A percentile compares a stretch with the other conserved stretches of the same genome.
phyloP scores from a whole-genome alignment of 2,113 vertebrate species.

The Polypterus bichir region DNA sequence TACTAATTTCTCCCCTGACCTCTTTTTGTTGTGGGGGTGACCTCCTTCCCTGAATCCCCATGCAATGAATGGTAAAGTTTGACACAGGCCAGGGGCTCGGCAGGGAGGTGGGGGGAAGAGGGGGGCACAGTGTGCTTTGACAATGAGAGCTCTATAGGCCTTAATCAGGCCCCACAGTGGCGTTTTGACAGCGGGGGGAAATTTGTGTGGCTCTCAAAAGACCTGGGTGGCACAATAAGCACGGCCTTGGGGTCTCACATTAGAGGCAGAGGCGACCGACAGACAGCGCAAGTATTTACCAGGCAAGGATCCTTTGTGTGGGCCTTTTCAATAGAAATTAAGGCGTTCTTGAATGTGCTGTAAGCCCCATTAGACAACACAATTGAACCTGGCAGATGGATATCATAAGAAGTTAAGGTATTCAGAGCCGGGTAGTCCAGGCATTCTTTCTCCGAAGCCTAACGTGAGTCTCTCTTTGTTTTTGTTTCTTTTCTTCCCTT shows the following conservation, averaged over 20 bases:
- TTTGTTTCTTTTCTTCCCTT: slow-evolving; percentile 15
- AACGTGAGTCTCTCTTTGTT: slow-evolving; percentile 6
- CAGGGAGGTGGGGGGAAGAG: slow-evolving; percentile 24
- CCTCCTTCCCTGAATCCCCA: slow-evolving; percentile 48
- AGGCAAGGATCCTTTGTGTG: slow-evolving; percentile 24
- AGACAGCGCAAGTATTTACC: slow-evolving; percentile 31
- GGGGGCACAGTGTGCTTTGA: slow-evolving; percentile 33
- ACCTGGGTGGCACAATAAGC: slow-evolving; percentile 52
- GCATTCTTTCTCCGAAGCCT: slow-evolving; percentile 13
- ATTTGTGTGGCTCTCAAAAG: slow-evolving; percentile 54
- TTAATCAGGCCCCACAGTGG: slow-evolving; percentile 52
- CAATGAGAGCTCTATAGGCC: slow-evolving; percentile 51
- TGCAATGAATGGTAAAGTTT: slow-evolving; percentile 70
- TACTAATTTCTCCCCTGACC: slow-evolving; percentile 71
- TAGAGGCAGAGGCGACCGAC: slow-evolving; percentile 34
- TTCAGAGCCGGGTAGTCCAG: slow-evolving; percentile 30
- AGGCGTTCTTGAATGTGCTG: slow-evolving; percentile 45
- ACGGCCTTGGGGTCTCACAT: slow-evolving; percentile 41
- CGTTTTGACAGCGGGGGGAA: slow-evolving; percentile 39
- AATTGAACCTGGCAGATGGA: slow-evolving; percentile 45
- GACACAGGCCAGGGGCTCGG: slow-evolving; percentile 49
- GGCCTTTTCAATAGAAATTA: slow-evolving; percentile 18
- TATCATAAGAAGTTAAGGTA: slow-evolving; percentile 41
- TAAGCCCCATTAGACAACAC: slow-evolving; percentile 38
- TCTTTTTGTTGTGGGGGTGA: slow-evolving; percentile 50